phyloP scores from a whole-genome alignment of 2,888 invertebrate genomes.

The Acleris cristana region DNA sequence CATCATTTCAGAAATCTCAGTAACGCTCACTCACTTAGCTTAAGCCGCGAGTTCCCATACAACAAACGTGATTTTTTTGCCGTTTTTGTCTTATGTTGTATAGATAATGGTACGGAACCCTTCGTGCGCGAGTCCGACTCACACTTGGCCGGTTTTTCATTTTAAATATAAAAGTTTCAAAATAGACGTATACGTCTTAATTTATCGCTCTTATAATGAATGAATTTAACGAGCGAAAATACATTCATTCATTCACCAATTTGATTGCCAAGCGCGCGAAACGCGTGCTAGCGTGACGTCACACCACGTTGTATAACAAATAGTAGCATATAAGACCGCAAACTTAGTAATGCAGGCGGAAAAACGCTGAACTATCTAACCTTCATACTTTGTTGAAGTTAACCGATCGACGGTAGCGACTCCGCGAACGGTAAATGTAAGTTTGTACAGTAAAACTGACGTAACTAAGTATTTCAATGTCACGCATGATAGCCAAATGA shows the following conservation, averaged over 20 bases:
- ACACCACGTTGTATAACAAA: constrained; percentile 30
- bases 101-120: too few species aligned
- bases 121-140: too few species aligned
- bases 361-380: constrained; percentile 4
- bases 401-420: constrained; percentile 8
- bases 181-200: too few species aligned
- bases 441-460: constrained; percentile 15
- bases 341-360: constrained; percentile 8
- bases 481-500: constrained; percentile 20
- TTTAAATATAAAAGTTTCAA: too few species aligned
- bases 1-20: too few species aligned
- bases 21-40: too few species aligned
- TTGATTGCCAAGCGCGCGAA: constrained; percentile 5
- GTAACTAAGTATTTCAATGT: constrained; percentile 33
- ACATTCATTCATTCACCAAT: constrained; percentile 9
- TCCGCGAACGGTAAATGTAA: constrained; percentile 7
- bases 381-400: neutral
- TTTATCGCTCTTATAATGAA: neutral
- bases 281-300: constrained; percentile 22
- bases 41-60: too few species aligned
- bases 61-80: too few species aligned
- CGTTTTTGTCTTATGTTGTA: too few species aligned
- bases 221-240: constrained; percentile 1
- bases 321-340: constrained; percentile 24
- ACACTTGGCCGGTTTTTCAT: too few species aligned